Evolutionary conservation across 2,113 vertebrate species (phyloP).

Genomic region (Alligator sinensis): DNA sequence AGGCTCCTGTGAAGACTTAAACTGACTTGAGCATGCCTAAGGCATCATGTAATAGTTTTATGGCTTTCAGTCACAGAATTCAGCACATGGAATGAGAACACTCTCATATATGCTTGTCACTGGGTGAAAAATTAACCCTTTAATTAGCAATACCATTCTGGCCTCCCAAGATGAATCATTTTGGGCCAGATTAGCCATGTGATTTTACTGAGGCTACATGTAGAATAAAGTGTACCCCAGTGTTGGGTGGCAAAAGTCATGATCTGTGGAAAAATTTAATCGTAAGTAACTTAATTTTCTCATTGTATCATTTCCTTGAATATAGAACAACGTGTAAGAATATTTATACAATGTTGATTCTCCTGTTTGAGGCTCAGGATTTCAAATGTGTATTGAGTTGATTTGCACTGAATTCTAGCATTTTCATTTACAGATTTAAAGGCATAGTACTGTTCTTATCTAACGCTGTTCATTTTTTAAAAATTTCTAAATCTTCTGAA

Average conservation of each 20-base stretch:
- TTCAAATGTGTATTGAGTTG: background rate
- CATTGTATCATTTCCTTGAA: background rate
- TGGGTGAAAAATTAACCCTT: slow-evolving; percentile 34
- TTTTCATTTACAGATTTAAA: background rate
- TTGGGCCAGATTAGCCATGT: background rate
- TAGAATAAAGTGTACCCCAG: background rate
- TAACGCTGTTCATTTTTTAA: background rate
- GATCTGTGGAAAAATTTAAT: background rate
- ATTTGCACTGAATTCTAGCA: rapidly evolving
- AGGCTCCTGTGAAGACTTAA: slow-evolving; percentile 35
- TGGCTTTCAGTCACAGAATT: slow-evolving; percentile 54
- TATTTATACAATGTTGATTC: background rate
- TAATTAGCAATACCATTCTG: background rate
- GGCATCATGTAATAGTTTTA: slow-evolving; percentile 39
- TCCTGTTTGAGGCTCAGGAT: rapidly evolving
- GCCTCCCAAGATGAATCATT: background rate
- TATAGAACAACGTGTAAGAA: rapidly evolving
- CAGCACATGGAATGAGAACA: slow-evolving; percentile 5
- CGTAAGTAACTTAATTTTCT: background rate
- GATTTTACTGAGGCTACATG: rapidly evolving
- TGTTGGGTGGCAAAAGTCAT: background rate
- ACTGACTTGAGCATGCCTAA: slow-evolving; percentile 36
- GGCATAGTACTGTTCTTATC: background rate
- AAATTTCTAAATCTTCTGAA: background rate
- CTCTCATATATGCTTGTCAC: slow-evolving; percentile 43